Conservation (phyloP, 2,888 invertebrate genomes). For the Steromphala cineraria region DNA sequence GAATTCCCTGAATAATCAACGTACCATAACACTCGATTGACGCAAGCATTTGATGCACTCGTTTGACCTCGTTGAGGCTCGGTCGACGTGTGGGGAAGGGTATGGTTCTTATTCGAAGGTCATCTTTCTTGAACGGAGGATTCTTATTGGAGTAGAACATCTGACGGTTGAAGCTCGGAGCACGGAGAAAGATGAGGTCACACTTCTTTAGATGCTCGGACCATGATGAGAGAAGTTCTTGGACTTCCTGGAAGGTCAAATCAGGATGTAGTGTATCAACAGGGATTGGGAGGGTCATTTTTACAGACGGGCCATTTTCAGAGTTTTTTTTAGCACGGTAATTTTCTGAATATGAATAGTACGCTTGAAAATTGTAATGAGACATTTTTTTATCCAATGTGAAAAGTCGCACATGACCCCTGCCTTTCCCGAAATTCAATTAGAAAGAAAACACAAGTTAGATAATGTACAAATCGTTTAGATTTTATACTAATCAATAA, state of each 20-base stretch:
- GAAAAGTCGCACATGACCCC: no score
- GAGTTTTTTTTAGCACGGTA: no score
- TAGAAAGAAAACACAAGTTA: no score
- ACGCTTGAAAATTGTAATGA: no score
- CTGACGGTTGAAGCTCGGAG: conserved; percentile 83
- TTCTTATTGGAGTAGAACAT: conserved; percentile 85
- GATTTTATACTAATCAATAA: no score
- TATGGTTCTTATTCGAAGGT: conserved; percentile 75
- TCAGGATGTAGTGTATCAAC: no score
- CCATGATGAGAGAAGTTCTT: conserved; percentile 84
- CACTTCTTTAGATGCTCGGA: conserved; percentile 81
- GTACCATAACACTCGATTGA: conserved; percentile 68
- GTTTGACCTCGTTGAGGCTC: conserved; percentile 86
- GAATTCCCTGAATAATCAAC: background rate
- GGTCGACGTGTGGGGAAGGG: conserved; percentile 90
- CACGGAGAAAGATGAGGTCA: conserved; percentile 85
- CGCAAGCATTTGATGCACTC: conserved; percentile 84
- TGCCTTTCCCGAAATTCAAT: no score
- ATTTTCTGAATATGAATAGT: no score
- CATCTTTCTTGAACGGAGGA: conserved; percentile 79
- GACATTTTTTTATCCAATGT: no score
- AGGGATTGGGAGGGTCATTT: no score
- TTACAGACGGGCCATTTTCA: no score
- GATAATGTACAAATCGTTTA: no score
- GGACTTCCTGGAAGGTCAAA: conserved; percentile 89